Base-by-base conservation (phyloP, 2,888 invertebrate species). In the Chrysolina americana region DNA sequence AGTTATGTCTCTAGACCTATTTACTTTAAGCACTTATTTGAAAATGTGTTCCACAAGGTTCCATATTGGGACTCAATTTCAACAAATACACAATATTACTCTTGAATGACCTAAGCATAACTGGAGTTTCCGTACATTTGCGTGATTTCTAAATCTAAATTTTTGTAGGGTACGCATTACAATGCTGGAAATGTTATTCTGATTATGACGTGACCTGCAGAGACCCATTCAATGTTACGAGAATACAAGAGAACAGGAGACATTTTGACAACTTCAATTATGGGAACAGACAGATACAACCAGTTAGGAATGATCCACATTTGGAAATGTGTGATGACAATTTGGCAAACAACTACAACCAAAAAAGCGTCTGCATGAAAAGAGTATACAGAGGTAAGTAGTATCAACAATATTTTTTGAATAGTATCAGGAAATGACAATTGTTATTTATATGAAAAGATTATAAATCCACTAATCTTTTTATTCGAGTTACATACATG, bases 151-250 rank as follows among this genome's bases (percentile, higher is more conserved):
- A 8, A 15, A 47, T 36, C 19, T 70, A 23, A n/a, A 47, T 72
- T 62, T 21, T 90, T 91, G 82, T 89, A 91, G 94, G 93, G 80
- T 91, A 91, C 75, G 89, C 93, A 4, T 87, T 95, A 10, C 90
- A 91, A 81, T 95, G 95, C 85, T 95, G 94, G 94, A 91, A 92
- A 6, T 95, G 95, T 83, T 92, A 93, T 0, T 94, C 94, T 0
- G 93, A 94, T 81, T 88, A 91, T 82, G 93, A 93, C 80, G 90
- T 90, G 15, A 90, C 91, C 81, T 95, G 95, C 87, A 90, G 90
- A 65, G 95, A 95, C 86, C 93, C 93, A 69, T 94, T 95, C 90
- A 91, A 93, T 83, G 89, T 90, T 72, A 89, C 83, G 85, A 90
- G 77, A 83, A 87, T 85, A 81, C 50, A 77, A 17, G 65, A 80